Conservation (phyloP, 1,140 invertebrate genomes). For the Neuroterus valhalla region DNA sequence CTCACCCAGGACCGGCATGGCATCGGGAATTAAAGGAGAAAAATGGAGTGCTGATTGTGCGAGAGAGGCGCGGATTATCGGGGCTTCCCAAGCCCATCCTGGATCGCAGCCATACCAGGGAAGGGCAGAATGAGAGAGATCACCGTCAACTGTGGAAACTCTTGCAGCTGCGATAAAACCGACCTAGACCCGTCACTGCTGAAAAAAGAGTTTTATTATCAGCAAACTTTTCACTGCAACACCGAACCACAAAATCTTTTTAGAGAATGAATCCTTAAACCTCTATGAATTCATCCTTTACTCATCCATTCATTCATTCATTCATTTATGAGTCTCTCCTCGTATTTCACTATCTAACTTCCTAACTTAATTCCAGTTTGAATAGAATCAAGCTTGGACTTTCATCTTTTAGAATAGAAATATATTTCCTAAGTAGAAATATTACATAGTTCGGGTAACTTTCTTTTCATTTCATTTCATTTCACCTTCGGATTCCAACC, state of each 20-base stretch:
- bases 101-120: conserved; percentile 14
- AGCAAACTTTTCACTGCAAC: neutral
- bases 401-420: no score
- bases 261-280: no score
- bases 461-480: no score
- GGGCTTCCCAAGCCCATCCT: conserved; percentile 14
- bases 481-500: no score
- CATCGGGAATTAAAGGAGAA: conserved; percentile 28
- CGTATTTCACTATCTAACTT: no score
- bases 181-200: conserved; percentile 11
- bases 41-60: conserved; percentile 28
- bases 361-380: no score
- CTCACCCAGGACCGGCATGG: neutral
- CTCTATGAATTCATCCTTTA: no score
- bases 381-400: no score
- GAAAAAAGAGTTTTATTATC: conserved; percentile 11
- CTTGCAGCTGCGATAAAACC: neutral
- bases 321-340: no score
- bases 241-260: neutral
- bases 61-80: conserved; percentile 19
- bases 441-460: no score
- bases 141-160: conserved; percentile 18
- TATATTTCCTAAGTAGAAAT: no score
- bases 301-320: no score
- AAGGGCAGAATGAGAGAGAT: conserved; percentile 19